Evolutionary conservation across 2,797 vertebrate species (phyloP).

Genomic region (Poeciliopsis gracilis): DNA sequence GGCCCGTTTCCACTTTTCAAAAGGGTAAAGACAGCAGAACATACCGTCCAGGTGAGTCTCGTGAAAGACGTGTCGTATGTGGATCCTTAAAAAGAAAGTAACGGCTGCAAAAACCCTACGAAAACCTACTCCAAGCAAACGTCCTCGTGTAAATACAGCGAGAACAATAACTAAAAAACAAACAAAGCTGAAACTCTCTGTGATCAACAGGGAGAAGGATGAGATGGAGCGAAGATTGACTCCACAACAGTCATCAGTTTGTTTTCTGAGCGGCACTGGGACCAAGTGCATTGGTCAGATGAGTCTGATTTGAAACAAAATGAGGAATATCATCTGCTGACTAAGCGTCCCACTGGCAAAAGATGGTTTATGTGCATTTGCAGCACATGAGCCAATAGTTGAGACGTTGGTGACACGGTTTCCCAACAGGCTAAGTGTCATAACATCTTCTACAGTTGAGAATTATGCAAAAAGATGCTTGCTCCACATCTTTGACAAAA

Average conservation of each 20-base stretch:
- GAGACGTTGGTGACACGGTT: background rate
- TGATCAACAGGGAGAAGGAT: background rate
- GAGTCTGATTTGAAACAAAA: background rate
- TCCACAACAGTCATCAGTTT: background rate
- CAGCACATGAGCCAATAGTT: background rate
- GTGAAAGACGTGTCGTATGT: background rate
- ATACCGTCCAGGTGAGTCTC: background rate
- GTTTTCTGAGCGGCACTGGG: background rate
- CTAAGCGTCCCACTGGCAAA: background rate
- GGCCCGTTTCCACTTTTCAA: background rate
- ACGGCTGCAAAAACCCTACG: background rate
- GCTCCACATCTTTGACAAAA: background rate
- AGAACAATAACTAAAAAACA: background rate
- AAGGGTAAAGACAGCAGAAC: background rate
- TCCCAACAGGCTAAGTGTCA: background rate
- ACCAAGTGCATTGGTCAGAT: background rate
- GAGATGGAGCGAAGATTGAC: background rate
- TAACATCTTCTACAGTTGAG: background rate
- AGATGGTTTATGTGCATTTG: background rate
- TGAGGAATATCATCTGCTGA: background rate
- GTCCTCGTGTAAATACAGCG: background rate
- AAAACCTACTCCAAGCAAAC: background rate
- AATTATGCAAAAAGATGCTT: background rate
- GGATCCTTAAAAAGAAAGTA: background rate
- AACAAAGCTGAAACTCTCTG: background rate